Evolutionary conservation across 1,140 invertebrate genomes (phyloP).

Genomic region (Phortica variegata): DNA sequence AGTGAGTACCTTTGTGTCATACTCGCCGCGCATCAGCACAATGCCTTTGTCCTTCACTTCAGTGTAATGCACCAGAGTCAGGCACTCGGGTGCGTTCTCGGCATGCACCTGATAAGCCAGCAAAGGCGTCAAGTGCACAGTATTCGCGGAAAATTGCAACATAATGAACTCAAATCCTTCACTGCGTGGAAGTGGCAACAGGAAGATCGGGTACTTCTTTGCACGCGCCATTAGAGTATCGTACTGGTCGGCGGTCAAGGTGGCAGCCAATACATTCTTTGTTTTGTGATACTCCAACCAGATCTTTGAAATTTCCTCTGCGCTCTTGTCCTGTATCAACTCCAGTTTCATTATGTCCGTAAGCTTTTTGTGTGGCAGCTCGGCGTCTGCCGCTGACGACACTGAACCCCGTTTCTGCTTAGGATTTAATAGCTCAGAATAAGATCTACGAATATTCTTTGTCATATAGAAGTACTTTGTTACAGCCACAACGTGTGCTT

Average conservation of each 20-base stretch:
- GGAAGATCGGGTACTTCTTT: constrained; percentile 69
- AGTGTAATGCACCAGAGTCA: constrained; percentile 79
- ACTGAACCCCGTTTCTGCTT: constrained; percentile 56
- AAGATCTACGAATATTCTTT: constrained; percentile 25
- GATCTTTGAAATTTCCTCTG: constrained; percentile 74
- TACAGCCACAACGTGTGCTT: not conserved
- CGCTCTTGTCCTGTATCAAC: constrained; percentile 70
- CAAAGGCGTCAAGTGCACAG: constrained; percentile 84
- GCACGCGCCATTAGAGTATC: constrained; percentile 63
- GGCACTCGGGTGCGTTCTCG: constrained; percentile 88
- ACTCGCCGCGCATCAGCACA: constrained; percentile 85
- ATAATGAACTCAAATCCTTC: constrained; percentile 89
- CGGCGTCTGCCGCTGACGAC: constrained; percentile 26
- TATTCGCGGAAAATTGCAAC: constrained; percentile 71
- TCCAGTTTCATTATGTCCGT: constrained; percentile 79
- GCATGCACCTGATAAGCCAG: constrained; percentile 85
- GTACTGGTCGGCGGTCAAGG: constrained; percentile 66
- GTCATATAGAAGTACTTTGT: too few species aligned
- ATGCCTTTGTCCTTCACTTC: constrained; percentile 80
- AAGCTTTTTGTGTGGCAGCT: constrained; percentile 61
- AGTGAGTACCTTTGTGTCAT: constrained; percentile 77
- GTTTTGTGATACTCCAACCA: constrained; percentile 80
- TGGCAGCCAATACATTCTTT: constrained; percentile 74
- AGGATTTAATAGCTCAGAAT: constrained; percentile 59
- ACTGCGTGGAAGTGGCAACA: constrained; percentile 77